Conservation (phyloP, 1,140 invertebrate species). For the Cydia splendana region DNA sequence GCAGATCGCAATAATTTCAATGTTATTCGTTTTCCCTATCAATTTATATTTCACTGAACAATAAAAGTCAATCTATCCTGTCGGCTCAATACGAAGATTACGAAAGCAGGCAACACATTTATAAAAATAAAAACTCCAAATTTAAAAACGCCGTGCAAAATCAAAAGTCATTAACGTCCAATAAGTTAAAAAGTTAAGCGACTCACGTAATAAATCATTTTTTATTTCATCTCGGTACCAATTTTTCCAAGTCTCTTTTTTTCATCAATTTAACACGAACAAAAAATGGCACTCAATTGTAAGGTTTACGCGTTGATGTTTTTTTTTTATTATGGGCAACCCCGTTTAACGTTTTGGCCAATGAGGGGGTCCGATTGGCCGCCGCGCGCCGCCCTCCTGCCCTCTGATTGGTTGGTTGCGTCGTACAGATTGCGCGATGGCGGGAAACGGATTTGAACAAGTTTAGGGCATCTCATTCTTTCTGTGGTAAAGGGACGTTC, state of each 20-base stretch:
- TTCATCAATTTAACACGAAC: constrained; percentile 76
- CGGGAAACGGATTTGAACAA: constrained; percentile 73
- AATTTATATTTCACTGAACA: constrained; percentile 15
- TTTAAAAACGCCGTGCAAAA: constrained; percentile 59
- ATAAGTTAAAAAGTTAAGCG: constrained; percentile 77
- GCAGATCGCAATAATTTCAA: neutral
- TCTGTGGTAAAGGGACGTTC: constrained; percentile 39
- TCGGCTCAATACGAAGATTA: constrained; percentile 8
- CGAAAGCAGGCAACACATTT: constrained; percentile 45
- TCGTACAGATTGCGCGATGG: constrained; percentile 72
- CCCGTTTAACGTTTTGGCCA: constrained; percentile 71
- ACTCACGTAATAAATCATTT: constrained; percentile 75
- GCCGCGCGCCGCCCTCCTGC: constrained; percentile 62
- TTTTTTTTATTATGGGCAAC: constrained; percentile 67
- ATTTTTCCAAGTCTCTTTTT: constrained; percentile 69
- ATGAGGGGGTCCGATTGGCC: constrained; percentile 47
- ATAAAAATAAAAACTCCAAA: constrained; percentile 51
- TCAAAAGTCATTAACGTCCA: constrained; percentile 78
- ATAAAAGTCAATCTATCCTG: constrained; percentile 26
- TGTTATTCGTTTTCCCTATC: neutral
- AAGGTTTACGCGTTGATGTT: constrained; percentile 63
- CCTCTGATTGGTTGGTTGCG: constrained; percentile 58
- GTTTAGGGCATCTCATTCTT: constrained; percentile 77
- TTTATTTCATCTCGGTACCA: constrained; percentile 72
- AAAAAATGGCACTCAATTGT: constrained; percentile 76